Evolutionary conservation across 2,113 vertebrate genomes (phyloP), one percentile per base, ranked within the genome.

Genomic region (Cheilinus undulatus): DNA sequence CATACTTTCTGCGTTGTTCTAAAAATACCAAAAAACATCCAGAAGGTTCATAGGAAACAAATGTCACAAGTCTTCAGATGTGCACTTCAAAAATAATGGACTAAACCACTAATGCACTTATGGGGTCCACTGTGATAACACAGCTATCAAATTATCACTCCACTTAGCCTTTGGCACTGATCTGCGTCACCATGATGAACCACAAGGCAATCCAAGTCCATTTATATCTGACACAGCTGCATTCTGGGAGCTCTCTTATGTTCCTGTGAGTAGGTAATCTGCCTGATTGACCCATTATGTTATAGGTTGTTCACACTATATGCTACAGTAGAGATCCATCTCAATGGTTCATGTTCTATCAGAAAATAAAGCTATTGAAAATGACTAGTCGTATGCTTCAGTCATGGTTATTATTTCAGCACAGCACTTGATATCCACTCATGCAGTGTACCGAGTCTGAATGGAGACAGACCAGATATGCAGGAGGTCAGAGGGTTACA

Each of bases 111-210:
- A 71, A 66, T 27, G 26, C 15, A 53, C 75, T 56, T 66, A 65
- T 59, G 14, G 46, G 58, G 45, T 27, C 52, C 12, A 50, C 58
- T 61, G 54, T 80, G 56, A 83, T 72, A 84, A 46, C 5, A 53
- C 30, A 19, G 17, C 40, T 17, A 15, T 17, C 40, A 6, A 42
- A 19, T 42, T 17, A 71, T 69, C 36, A 36, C 57, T 61, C 49
- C 42, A 22, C 53, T 70, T 53, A 28, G 77, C 75, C 57, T 76
- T 74, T 76, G 20, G 19, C 46, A 67, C 70, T 58, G 38, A 71
- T 27, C 42, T 49, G 64, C 69, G 19, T 69, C 63, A 72, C n/a
- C 3, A 4, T 5, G 14, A 28, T 49, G 14, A 23, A 7, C 40
- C 11, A 40, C 28, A 58, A n/a, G 36, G 42, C 70, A 61, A 67